Percentiles rank a stretch among this genome's conserved stretches.
Evolutionary conservation across 2,888 invertebrate genomes (phyloP).

Genomic region (Drosophila aldrichi): DNA sequence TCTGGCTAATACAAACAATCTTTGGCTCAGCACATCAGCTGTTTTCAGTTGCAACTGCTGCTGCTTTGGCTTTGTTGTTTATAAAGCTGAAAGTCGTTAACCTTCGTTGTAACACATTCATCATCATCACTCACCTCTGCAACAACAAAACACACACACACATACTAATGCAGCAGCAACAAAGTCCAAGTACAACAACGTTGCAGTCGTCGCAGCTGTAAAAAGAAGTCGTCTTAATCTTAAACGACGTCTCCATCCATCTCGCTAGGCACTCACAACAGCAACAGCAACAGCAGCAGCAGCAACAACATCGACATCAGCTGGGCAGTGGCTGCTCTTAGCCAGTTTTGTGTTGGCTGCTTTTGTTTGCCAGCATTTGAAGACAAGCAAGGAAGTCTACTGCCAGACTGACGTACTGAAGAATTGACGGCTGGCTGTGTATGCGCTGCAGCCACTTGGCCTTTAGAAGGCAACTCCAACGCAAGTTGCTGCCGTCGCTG

Average conservation of each 20-base stretch:
- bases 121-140: conserved; percentile 80
- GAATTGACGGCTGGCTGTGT: conserved; percentile 54
- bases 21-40: conserved; percentile 73
- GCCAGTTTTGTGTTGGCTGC: conserved; percentile 63
- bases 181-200: conserved; percentile 53
- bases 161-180: conserved; percentile 31
- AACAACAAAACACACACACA: conserved; percentile 46
- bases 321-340: conserved; percentile 68
- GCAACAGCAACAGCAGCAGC: conserved; percentile 32
- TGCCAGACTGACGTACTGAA: conserved; percentile 47
- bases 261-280: conserved; percentile 60
- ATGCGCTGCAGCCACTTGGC: conserved; percentile 47
- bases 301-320: conserved; percentile 51
- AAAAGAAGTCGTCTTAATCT: conserved; percentile 82
- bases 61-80: conserved; percentile 60
- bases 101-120: conserved; percentile 82
- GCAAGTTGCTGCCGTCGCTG: conserved; percentile 59
- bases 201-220: conserved; percentile 65
- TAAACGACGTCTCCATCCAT: conserved; percentile 82
- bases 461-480: conserved; percentile 53
- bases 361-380: conserved; percentile 74
- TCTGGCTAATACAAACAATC: conserved; percentile 17
- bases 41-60: conserved; percentile 30
- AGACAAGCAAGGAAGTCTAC: conserved; percentile 71
- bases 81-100: conserved; percentile 82